phyloP scores from a whole-genome alignment of 2,797 vertebrate genomes.

The Liparis tanakae region DNA sequence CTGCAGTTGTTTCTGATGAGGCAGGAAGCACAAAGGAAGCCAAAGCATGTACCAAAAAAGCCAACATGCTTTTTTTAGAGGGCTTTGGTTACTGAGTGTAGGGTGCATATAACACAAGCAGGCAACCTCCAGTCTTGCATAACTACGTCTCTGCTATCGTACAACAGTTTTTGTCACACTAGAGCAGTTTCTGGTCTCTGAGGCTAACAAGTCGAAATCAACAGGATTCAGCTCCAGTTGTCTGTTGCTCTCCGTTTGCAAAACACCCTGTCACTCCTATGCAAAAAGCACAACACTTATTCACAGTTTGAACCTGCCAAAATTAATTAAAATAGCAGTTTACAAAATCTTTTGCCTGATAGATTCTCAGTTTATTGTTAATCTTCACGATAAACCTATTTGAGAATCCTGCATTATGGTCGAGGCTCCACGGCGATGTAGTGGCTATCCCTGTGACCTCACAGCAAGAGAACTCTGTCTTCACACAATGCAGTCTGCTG shows the following conservation, averaged over 20 bases:
- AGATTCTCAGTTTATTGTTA: background rate
- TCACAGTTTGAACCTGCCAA: constrained; percentile 5
- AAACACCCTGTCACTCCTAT: constrained; percentile 11
- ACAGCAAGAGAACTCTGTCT: too few relatives aligned
- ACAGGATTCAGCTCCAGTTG: constrained; percentile 7
- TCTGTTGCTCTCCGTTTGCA: constrained; percentile 35
- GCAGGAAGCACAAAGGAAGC: constrained; percentile 88
- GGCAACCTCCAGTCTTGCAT: constrained; percentile 68
- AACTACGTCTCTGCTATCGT: constrained; percentile 48
- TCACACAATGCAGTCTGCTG: too few relatives aligned
- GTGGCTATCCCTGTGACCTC: too few relatives aligned
- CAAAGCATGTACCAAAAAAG: constrained; percentile 79
- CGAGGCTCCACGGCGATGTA: too few relatives aligned
- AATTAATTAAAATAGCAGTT: background rate
- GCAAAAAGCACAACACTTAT: constrained; percentile 3
- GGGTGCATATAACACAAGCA: constrained; percentile 62
- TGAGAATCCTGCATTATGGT: background rate
- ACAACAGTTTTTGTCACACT: constrained; percentile 50
- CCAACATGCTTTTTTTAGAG: constrained; percentile 84
- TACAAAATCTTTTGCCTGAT: background rate
- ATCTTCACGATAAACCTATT: constrained; percentile 1
- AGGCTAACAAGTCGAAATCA: constrained; percentile 7
- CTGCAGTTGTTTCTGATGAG: constrained; percentile 72
- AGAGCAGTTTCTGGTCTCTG: constrained; percentile 28
- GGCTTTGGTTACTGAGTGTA: constrained; percentile 79